Percentiles rank a stretch among this genome's conserved stretches.
These are phyloP conservation scores for Girardinichthys multiradiatus DNA, from an alignment of 2,113 vertebrate species.

Conservation along the genomic window DNA sequence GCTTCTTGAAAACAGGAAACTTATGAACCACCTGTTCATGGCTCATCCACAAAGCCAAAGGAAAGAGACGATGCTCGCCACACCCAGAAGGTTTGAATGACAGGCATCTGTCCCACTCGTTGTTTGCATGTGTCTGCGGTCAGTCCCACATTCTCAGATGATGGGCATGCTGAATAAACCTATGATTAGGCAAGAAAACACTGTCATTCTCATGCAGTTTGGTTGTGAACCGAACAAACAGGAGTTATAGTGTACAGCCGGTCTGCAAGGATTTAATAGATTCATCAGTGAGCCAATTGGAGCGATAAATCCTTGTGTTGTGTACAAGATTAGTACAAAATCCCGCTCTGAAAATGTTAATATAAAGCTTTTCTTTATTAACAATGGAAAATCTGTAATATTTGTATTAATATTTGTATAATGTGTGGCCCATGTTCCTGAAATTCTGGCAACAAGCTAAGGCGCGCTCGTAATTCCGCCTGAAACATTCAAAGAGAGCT, in stretches of 20 bases:
- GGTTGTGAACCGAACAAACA: slow-evolving; percentile 29
- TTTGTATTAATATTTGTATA: neutral
- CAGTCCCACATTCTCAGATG: slow-evolving; percentile 18
- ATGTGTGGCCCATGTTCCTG: neutral
- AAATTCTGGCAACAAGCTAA: neutral
- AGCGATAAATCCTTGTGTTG: neutral
- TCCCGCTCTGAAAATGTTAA: too few species aligned
- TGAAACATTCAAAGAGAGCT: neutral
- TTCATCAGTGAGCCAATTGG: neutral
- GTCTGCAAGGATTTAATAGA: neutral
- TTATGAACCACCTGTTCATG: neutral
- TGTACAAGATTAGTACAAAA: neutral
- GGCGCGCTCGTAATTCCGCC: neutral
- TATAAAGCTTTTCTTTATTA: too few species aligned
- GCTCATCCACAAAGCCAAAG: neutral
- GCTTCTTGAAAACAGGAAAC: neutral
- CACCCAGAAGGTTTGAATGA: slow-evolving; percentile 38
- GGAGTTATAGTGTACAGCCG: neutral
- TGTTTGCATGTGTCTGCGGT: slow-evolving; percentile 1
- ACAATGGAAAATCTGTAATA: too few species aligned
- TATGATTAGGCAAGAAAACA: slow-evolving; percentile 17
- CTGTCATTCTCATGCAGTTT: slow-evolving; percentile 15
- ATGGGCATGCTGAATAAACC: slow-evolving; percentile 35
- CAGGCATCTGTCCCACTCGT: slow-evolving; percentile 30
- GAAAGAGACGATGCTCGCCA: slow-evolving; percentile 15